Base-by-base conservation (phyloP, 2,888 invertebrate species). In the Venustoraphidia nigricollis region DNA sequence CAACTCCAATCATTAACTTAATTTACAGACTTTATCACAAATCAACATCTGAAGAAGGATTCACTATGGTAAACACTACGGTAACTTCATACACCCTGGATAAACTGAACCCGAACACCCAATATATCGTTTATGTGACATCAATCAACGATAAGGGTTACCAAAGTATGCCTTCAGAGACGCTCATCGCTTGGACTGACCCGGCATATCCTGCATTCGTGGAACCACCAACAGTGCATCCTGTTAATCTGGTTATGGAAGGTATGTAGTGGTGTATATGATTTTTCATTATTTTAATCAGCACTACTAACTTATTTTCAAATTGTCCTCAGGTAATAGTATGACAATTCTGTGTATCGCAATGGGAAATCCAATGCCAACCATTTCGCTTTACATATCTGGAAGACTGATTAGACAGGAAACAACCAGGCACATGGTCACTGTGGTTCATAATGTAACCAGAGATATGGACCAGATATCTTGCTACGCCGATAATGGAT, bases 401-500 rank as follows among this genome's bases (percentile, higher is more conserved):
- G 83, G 84, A 59, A 66, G 79, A 49, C 70, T 88, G n/a, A 81
- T 88, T n/a, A 72, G 84, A 1, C 85, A 88, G 65, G 86, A 87
- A 53, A 81, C 80, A 36, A 85, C 87, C 0, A 71, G 88, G 1
- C 88, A 89, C 64, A 84, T 89, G 84, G 87, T 89, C 40, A 85
- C 88, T 0, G 82, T 84, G n/a, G 81, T 88, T 51, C 81, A 85
- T 62, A 89, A 89, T 63, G 83, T 90, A 10, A 85, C 86, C 0
- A 72, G 83, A 2, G 86, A 87, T 63, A 88, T 88, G 87, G 81
- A 85, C 60, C 81, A 85, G 63, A 83, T 90, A 52, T 84, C 87
- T 0, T 90, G 90, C 64, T 88, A 87, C 65, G 89, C 87, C 0
- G 88, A 89, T 67, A 90, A 90, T 60, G 89, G 88, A 2, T 87